Conservation (phyloP, 1,140 invertebrate genomes). For the Plodia interpunctella region DNA sequence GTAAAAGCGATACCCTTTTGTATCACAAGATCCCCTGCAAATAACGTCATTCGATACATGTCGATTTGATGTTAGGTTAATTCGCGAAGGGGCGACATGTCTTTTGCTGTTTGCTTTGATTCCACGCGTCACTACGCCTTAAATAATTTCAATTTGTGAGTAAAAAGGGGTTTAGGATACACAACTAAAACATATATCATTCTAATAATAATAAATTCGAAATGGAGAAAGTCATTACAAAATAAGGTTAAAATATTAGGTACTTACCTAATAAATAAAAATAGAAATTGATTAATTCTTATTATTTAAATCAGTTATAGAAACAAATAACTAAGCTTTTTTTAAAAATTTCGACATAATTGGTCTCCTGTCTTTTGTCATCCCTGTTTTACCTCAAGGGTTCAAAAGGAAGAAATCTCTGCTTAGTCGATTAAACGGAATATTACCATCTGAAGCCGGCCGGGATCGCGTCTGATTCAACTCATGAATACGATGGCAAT, state of each 20-base stretch:
- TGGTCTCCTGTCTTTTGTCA: too few relatives aligned
- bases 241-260: too few relatives aligned
- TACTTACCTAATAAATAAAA: too few relatives aligned
- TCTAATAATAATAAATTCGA: too few relatives aligned
- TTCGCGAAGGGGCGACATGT: slow-evolving; percentile 53
- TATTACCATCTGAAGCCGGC: not conserved
- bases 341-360: too few relatives aligned
- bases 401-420: not conserved
- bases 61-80: slow-evolving; percentile 72
- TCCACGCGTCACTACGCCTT: slow-evolving; percentile 24
- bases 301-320: too few relatives aligned
- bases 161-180: not conserved
- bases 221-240: too few relatives aligned
- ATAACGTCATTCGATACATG: slow-evolving; percentile 59
- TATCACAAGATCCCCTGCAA: slow-evolving; percentile 19
- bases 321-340: too few relatives aligned
- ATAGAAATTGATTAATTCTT: too few relatives aligned
- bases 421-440: not conserved
- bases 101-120: slow-evolving; percentile 65
- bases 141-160: slow-evolving; percentile 14
- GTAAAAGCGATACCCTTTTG: slow-evolving; percentile 3
- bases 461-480: slow-evolving; percentile 40
- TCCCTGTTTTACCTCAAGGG: too few relatives aligned
- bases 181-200: too few relatives aligned
- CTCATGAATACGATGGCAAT: slow-evolving; percentile 66